A percentile compares a stretch with the other conserved stretches of the same genome.
These are phyloP conservation scores for human DNA, from an alignment of 2,113 vertebrate species.

Conservation along the genomic window GRCh38 chr15:59752001-59752500, in stretches of 20 bases:
- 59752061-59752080: not conserved
- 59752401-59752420: not conserved
- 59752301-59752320: not conserved
- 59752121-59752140: not conserved
- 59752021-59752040: slow-evolving; percentile 71
- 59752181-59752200: not conserved
- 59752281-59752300: not conserved
- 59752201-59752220: not conserved
- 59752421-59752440: not conserved
- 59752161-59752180: not conserved
- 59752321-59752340: not conserved
- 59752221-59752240: not conserved
- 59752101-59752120: not conserved
- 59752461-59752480: not conserved
- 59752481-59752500: not conserved
- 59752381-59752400: not conserved
- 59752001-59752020: slow-evolving; percentile 81
- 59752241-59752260: not conserved
- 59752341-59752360: not conserved
- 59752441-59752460: not conserved
- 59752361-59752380: not conserved
- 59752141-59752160: not conserved
- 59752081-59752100: not conserved
- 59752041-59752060: slow-evolving; percentile 47
- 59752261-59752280: not conserved